Conservation (phyloP, 2,113 vertebrate genomes). For the Lycocorax pyrrhopterus region DNA sequence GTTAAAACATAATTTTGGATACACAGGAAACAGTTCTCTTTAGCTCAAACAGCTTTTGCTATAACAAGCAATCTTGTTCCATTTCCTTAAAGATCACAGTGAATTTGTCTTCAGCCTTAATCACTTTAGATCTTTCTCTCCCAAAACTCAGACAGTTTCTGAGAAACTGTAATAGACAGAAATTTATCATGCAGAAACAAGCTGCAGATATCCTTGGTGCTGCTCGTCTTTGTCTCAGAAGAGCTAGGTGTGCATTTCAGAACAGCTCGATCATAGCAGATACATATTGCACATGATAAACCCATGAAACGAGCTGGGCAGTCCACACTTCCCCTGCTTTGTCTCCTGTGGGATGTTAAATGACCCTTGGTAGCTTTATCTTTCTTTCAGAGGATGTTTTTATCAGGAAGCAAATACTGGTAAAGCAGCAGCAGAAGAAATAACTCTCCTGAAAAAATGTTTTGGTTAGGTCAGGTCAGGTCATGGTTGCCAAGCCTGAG, state of each 20-base stretch:
- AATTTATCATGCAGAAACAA: background rate
- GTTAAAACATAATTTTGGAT: background rate
- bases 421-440: background rate
- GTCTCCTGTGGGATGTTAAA: background rate
- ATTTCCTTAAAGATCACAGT: background rate
- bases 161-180: background rate
- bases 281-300: background rate
- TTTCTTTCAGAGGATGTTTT: background rate
- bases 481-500: background rate
- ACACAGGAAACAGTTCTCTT: background rate
- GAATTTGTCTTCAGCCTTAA: background rate
- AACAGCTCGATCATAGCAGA: background rate
- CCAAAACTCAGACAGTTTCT: background rate
- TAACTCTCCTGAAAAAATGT: background rate
- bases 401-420: background rate
- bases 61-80: background rate
- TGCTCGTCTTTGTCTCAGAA: background rate
- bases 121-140: background rate
- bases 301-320: background rate
- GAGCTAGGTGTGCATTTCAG: background rate
- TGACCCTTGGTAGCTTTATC: background rate
- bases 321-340: background rate
- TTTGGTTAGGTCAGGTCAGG: background rate
- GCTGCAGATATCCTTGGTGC: background rate
- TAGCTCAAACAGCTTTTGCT: background rate